phyloP scores from a whole-genome alignment of 92 coral and sea anemone species.

The Phenganax marumi region DNA sequence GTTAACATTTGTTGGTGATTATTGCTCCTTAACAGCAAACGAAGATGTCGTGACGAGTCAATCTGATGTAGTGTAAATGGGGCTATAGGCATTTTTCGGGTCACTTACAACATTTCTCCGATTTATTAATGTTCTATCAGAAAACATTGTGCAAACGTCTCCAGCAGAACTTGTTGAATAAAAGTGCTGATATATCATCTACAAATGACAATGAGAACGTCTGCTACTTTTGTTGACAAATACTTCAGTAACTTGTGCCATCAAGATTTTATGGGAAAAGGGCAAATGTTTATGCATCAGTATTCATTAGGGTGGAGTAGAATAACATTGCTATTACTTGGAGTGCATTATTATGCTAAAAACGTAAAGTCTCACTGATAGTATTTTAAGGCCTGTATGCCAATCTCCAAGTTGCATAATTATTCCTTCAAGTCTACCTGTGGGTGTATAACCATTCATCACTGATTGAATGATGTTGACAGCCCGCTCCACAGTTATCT shows the following conservation, averaged over 20 bases:
- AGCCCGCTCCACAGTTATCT: conserved; percentile 58
- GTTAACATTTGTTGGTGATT: not conserved
- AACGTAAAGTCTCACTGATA: conserved; percentile 37
- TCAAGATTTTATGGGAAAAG: not conserved
- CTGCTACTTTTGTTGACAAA: not conserved
- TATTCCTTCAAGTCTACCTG: conserved; percentile 63
- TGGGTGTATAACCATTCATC: conserved; percentile 58
- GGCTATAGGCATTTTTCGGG: conserved; percentile 57
- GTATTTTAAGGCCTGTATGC: conserved; percentile 71
- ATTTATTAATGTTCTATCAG: conserved; percentile 72
- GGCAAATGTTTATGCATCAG: not conserved
- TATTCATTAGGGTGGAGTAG: not conserved
- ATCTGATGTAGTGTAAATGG: no score
- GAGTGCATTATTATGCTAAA: not conserved
- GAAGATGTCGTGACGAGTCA: no score
- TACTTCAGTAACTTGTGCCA: not conserved
- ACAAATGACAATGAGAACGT: conserved; percentile 5
- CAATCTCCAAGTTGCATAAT: conserved; percentile 66
- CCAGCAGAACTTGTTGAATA: conserved; percentile 57
- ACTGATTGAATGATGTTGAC: conserved; percentile 57
- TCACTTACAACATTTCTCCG: conserved; percentile 64
- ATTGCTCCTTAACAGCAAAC: no score
- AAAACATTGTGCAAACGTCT: conserved; percentile 65
- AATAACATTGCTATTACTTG: not conserved
- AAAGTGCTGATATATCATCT: conserved; percentile 57